phyloP scores from a whole-genome alignment of 2,888 invertebrate genomes.

The Pristionchus entomophagus region DNA sequence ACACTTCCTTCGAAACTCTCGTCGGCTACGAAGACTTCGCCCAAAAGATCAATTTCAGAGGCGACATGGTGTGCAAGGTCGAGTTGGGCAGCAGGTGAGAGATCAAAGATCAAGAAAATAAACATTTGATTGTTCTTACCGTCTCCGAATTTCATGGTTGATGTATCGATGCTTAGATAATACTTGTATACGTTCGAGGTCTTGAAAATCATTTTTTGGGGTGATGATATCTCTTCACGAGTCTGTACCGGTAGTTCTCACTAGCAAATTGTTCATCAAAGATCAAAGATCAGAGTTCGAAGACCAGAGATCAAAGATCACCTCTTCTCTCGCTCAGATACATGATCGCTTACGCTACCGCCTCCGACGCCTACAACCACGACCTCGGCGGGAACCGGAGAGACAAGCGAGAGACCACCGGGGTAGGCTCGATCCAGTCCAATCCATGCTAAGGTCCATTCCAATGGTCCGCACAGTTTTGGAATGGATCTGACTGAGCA shows the following conservation, averaged over 20 bases:
- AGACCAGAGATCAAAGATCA: conserved; percentile 7
- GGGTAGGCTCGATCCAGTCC: no score
- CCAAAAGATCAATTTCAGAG: conserved; percentile 65
- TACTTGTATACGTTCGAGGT: no score
- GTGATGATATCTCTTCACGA: no score
- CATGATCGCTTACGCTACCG: conserved; percentile 47
- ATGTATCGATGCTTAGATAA: no score
- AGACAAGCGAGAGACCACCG: conserved; percentile 22
- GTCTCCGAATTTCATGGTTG: no score
- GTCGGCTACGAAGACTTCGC: conserved; percentile 65
- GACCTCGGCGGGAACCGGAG: not conserved
- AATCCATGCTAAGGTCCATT: no score
- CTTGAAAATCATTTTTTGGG: no score
- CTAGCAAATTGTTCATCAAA: not conserved
- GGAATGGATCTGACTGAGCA: no score
- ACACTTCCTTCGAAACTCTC: conserved; percentile 62
- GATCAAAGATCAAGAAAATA: not conserved
- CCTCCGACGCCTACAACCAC: conserved; percentile 35
- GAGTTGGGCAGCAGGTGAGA: conserved; percentile 62
- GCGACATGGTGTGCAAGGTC: conserved; percentile 65
- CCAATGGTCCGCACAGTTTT: no score
- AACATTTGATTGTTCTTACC: no score
- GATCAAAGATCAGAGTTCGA: not conserved
- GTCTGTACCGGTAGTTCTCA: no score
- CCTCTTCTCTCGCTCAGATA: no score